Percentiles rank a stretch among this genome's conserved stretches.
These are phyloP conservation scores for Lasioglossum zephyrum DNA, from an alignment of 2,888 invertebrate genomes.

Conservation along the genomic window DNA sequence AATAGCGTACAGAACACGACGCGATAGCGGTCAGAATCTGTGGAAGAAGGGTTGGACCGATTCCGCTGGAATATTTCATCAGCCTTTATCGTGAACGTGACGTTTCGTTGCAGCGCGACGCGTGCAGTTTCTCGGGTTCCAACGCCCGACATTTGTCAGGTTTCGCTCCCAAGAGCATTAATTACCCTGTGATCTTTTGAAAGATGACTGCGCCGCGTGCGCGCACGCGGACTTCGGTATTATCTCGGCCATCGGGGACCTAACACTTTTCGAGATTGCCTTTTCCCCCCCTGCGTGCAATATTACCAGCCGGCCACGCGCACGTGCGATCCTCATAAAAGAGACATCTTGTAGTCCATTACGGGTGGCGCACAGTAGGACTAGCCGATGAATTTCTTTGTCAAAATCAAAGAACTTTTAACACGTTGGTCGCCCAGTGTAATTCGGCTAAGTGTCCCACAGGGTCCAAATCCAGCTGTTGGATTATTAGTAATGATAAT, in stretches of 20 bases:
- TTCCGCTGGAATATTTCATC: slow-evolving; percentile 48
- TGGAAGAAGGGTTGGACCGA: neutral
- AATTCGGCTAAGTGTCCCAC: no score
- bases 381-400: no score
- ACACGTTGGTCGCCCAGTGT: no score
- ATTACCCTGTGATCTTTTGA: slow-evolving; percentile 47
- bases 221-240: neutral
- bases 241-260: slow-evolving; percentile 25
- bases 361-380: neutral
- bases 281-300: slow-evolving; percentile 8
- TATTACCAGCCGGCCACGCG: neutral
- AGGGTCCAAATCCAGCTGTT: no score
- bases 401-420: no score
- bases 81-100: slow-evolving; percentile 25
- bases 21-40: neutral
- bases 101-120: neutral
- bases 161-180: slow-evolving; percentile 41
- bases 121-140: slow-evolving; percentile 18
- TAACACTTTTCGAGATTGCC: slow-evolving; percentile 55
- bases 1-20: neutral
- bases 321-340: slow-evolving; percentile 4
- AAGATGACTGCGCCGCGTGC: slow-evolving; percentile 24
- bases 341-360: slow-evolving; percentile 1
- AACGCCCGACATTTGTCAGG: slow-evolving; percentile 32
- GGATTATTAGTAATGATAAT: no score